Evolutionary conservation across 1,140 invertebrate genomes (phyloP).

Genomic region (Tenebrio molitor): DNA sequence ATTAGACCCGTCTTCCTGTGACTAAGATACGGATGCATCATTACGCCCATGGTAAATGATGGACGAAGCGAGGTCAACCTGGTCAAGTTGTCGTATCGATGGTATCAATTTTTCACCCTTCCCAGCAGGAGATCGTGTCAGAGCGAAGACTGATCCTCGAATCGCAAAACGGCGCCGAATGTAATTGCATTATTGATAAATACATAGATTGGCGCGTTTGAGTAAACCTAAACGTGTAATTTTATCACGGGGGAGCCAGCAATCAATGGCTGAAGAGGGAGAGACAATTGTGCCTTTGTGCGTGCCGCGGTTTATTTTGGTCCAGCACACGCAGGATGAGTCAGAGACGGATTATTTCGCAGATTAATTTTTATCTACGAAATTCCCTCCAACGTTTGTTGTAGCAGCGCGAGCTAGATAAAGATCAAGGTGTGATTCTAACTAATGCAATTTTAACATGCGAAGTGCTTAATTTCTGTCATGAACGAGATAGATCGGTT

Average conservation of each 20-base stretch:
- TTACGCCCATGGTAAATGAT: too few species aligned
- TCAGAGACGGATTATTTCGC: constrained; percentile 25
- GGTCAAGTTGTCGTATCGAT: too few species aligned
- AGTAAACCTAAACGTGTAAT: constrained; percentile 44
- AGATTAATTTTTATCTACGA: constrained; percentile 18
- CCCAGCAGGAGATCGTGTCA: too few species aligned
- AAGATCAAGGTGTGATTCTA: constrained; percentile 29
- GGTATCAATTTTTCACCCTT: too few species aligned
- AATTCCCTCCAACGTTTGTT: not conserved
- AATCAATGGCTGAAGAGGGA: constrained; percentile 30
- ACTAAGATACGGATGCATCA: too few species aligned
- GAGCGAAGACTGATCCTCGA: too few species aligned
- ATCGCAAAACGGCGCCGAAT: not conserved
- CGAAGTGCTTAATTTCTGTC: constrained; percentile 37
- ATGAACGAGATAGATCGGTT: constrained; percentile 11
- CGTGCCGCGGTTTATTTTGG: constrained; percentile 12
- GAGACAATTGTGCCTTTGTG: constrained; percentile 25
- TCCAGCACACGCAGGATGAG: constrained; percentile 31
- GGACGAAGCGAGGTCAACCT: too few species aligned
- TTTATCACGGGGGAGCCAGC: constrained; percentile 32
- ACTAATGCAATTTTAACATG: constrained; percentile 30
- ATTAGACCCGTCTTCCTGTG: too few species aligned
- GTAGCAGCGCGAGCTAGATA: constrained; percentile 9
- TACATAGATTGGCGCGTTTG: constrained; percentile 33
- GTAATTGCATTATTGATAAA: constrained; percentile 40